phyloP scores from a whole-genome alignment of 2,113 vertebrate genomes.

The Tetraodon nigroviridis region DNA sequence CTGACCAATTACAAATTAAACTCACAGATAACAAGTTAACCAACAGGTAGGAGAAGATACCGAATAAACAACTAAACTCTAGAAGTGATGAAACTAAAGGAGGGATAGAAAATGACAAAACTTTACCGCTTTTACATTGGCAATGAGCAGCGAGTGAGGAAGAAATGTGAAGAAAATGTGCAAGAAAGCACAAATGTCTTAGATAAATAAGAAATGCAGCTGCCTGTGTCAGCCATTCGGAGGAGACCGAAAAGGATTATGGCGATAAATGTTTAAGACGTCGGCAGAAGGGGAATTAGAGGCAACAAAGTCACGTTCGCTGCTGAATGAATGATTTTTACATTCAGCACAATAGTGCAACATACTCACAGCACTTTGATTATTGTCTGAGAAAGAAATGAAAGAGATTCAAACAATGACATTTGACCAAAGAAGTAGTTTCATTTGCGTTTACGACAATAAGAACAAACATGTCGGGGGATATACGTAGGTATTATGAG shows the following conservation, averaged over 20 bases:
- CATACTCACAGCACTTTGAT: neutral
- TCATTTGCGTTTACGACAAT: constrained; percentile 8
- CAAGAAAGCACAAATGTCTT: constrained; percentile 30
- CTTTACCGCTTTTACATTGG: no score
- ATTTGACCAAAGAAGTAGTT: constrained; percentile 19
- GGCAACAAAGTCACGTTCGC: neutral
- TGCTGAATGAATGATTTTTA: neutral
- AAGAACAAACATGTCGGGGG: neutral
- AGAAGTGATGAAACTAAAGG: neutral
- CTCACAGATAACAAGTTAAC: constrained; percentile 1
- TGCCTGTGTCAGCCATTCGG: constrained; percentile 7
- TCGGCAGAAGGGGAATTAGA: constrained; percentile 4
- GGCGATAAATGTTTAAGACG: constrained; percentile 10
- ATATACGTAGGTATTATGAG: neutral
- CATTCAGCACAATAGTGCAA: neutral
- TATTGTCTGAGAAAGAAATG: neutral
- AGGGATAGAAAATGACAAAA: neutral
- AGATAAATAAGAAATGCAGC: constrained; percentile 34
- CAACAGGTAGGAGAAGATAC: constrained; percentile 1
- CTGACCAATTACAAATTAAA: constrained; percentile 2
- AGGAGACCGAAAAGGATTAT: neutral
- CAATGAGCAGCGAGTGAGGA: neutral
- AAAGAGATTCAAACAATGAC: no score
- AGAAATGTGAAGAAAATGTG: constrained; percentile 4
- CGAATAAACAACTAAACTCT: neutral